A percentile compares a stretch with the other conserved stretches of the same genome.
Evolutionary conservation across 2,797 vertebrate species (phyloP).

Genomic region (Sebastolobus altivelis): DNA sequence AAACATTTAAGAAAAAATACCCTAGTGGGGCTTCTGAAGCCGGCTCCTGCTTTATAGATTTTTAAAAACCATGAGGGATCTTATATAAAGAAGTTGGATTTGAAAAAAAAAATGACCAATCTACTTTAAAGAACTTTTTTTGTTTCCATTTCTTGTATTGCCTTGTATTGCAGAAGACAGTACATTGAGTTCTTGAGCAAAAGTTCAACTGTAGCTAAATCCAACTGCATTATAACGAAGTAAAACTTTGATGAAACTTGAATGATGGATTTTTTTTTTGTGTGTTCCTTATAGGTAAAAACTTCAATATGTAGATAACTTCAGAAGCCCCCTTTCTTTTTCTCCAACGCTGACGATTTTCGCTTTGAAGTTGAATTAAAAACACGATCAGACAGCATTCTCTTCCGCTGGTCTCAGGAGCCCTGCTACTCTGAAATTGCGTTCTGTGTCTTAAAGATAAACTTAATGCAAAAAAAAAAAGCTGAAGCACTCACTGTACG

Average conservation of each 20-base stretch:
- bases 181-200: conserved; percentile 16
- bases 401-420: conserved; percentile 74
- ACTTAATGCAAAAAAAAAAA: conserved; percentile 77
- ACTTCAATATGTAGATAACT: conserved; percentile 71
- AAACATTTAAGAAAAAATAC: conserved; percentile 33
- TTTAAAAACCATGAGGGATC: neutral
- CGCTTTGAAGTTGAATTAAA: conserved; percentile 78
- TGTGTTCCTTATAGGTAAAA: conserved; percentile 54
- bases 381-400: conserved; percentile 74
- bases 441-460: conserved; percentile 83
- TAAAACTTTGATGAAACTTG: conserved; percentile 64
- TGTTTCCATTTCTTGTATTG: conserved; percentile 2
- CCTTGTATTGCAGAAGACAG: conserved; percentile 25
- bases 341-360: conserved; percentile 56
- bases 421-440: conserved; percentile 74
- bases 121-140: neutral
- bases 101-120: conserved; percentile 13
- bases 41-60: conserved; percentile 26
- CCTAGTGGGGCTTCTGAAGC: conserved; percentile 14
- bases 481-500: conserved; percentile 66
- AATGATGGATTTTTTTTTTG: conserved; percentile 48
- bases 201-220: conserved; percentile 43
- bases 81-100: conserved; percentile 6
- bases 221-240: conserved; percentile 39
- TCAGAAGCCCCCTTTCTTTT: conserved; percentile 39